These are phyloP conservation scores for Zoanthus sociatus DNA, from an alignment of 92 coral and sea anemone species.

Conservation along the genomic window DNA sequence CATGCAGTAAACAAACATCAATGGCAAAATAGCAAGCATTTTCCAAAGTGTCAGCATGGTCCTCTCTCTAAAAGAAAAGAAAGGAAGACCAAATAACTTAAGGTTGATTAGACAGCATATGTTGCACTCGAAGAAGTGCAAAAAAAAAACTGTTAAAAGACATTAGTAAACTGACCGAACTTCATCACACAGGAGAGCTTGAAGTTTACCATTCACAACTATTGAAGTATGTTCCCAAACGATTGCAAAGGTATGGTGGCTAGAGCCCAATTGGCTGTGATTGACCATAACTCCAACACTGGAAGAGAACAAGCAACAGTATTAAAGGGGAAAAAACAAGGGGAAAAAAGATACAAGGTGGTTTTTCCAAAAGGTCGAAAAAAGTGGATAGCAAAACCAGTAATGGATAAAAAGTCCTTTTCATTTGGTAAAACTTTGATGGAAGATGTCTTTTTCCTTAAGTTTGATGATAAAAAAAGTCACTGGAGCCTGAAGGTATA, in stretches of 20 bases:
- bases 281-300: conserved; percentile 50
- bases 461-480: neutral
- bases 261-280: conserved; percentile 29
- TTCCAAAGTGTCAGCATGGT: conserved; percentile 31
- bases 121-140: conserved; percentile 39
- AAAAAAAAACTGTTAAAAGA: conserved; percentile 40
- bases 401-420: neutral
- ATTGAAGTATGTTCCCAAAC: conserved; percentile 33
- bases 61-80: neutral
- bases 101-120: conserved; percentile 27
- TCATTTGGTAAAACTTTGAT: neutral
- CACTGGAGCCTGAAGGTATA: neutral
- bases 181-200: neutral
- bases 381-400: neutral
- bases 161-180: conserved; percentile 29
- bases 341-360: neutral
- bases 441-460: neutral
- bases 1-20: neutral
- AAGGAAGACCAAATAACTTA: conserved; percentile 15
- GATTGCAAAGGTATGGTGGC: conserved; percentile 41
- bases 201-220: conserved; percentile 38
- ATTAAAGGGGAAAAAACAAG: neutral
- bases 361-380: neutral
- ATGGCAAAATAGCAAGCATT: conserved; percentile 10
- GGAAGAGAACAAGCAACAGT: conserved; percentile 33